Conservation (phyloP, 1,140 invertebrate species). For the Heliconius nattereri region DNA sequence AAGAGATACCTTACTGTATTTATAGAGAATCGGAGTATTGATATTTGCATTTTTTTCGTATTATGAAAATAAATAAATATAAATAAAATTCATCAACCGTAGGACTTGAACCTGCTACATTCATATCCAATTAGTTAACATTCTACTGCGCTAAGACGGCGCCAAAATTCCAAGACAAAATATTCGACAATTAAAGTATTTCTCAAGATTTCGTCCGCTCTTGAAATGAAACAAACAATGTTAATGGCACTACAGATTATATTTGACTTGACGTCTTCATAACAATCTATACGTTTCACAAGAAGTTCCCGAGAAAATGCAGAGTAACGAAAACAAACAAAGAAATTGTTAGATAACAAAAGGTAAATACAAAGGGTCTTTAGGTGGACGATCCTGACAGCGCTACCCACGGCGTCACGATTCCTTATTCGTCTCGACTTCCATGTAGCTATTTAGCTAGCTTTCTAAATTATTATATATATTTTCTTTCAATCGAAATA, state of each 20-base stretch:
- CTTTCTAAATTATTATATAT: neutral
- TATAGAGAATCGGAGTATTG: too few relatives aligned
- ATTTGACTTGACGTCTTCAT: neutral
- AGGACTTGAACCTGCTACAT: neutral
- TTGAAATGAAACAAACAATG: neutral
- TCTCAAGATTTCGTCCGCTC: neutral
- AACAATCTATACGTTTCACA: conserved; percentile 24
- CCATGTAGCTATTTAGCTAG: neutral
- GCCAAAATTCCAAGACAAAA: conserved; percentile 14
- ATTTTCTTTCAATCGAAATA: neutral
- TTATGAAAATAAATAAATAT: too few relatives aligned
- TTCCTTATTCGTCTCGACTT: conserved; percentile 23
- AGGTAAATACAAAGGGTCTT: conserved; percentile 61
- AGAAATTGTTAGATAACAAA: conserved; percentile 64
- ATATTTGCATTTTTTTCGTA: too few relatives aligned
- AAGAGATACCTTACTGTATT: too few relatives aligned
- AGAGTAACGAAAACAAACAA: conserved; percentile 61
- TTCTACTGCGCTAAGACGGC: neutral
- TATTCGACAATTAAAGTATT: neutral
- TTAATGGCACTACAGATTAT: neutral
- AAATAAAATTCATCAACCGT: too few relatives aligned
- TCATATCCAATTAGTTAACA: neutral
- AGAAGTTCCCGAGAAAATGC: conserved; percentile 45
- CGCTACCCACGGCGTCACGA: conserved; percentile 41
- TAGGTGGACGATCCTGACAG: conserved; percentile 44